Conservation (phyloP, 1,140 invertebrate species). For the Onthophagus taurus region DNA sequence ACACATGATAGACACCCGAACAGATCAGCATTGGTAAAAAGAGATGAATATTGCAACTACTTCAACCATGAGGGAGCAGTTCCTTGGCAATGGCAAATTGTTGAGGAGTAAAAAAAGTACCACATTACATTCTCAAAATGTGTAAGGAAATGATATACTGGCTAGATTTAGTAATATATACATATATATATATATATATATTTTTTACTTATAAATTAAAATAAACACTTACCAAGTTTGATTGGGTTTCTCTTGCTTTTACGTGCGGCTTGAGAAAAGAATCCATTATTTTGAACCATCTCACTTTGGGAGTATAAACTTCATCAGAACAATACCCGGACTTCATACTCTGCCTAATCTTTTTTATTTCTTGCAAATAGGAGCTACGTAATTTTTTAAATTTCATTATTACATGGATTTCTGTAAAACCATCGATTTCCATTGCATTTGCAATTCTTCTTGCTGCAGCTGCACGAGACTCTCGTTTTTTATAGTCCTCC, state of each 20-base stretch:
- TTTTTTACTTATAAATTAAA: too few relatives aligned
- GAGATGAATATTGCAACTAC: too few relatives aligned
- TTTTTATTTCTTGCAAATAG: conserved; percentile 23
- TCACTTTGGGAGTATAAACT: conserved; percentile 24
- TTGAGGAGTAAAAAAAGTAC: too few relatives aligned
- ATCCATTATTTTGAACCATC: conserved; percentile 15
- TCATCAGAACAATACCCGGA: conserved; percentile 21
- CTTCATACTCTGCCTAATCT: conserved; percentile 23
- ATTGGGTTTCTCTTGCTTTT: conserved; percentile 4
- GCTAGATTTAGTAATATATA: too few relatives aligned
- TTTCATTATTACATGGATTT: conserved; percentile 15
- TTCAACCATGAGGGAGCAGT: too few relatives aligned
- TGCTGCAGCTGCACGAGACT: conserved; percentile 15
- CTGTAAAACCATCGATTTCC: conserved; percentile 13
- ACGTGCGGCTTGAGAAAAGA: conserved; percentile 13
- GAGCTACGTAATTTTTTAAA: conserved; percentile 19
- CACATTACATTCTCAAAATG: too few relatives aligned
- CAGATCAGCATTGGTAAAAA: too few relatives aligned
- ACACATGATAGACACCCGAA: too few relatives aligned
- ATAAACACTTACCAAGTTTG: conserved; percentile 18
- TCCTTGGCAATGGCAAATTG: too few relatives aligned
- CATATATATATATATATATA: too few relatives aligned
- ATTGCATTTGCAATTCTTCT: conserved; percentile 14
- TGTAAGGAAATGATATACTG: too few relatives aligned
- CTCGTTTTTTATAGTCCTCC: conserved; percentile 14